Evolutionary conservation across 2,888 invertebrate species (phyloP).

Genomic region (Marasmarcha lunaedactyla): DNA sequence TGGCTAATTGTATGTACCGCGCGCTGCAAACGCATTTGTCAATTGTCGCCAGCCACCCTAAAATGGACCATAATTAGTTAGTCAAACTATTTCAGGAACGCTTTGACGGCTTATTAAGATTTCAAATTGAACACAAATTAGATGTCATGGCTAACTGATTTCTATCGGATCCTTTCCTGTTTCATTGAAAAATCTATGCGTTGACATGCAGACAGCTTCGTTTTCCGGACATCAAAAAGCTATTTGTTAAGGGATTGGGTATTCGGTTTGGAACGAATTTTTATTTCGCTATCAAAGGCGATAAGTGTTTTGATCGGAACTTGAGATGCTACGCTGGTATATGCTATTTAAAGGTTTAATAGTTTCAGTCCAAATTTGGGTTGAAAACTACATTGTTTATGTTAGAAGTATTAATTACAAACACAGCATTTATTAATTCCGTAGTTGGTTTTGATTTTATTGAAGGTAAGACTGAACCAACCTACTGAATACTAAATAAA

Average conservation of each 20-base stretch:
- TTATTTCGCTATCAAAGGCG: too few relatives aligned
- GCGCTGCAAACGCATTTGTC: constrained; percentile 59
- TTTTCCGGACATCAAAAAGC: constrained; percentile 62
- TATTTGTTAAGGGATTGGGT: constrained; percentile 29
- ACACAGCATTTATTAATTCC: too few relatives aligned
- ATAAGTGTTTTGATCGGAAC: too few relatives aligned
- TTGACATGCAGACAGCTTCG: constrained; percentile 46
- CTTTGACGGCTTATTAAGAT: constrained; percentile 69
- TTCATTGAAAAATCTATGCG: constrained; percentile 40
- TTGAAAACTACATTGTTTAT: too few relatives aligned
- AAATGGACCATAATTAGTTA: constrained; percentile 57
- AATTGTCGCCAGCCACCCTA: constrained; percentile 52
- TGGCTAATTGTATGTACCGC: constrained; percentile 62
- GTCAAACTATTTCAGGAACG: constrained; percentile 52
- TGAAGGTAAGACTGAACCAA: too few relatives aligned
- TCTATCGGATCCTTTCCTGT: constrained; percentile 31
- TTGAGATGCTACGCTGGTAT: too few relatives aligned
- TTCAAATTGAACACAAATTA: constrained; percentile 68
- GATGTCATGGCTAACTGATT: constrained; percentile 61
- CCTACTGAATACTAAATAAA: too few relatives aligned
- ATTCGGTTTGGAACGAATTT: neutral
- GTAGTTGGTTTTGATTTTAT: too few relatives aligned
- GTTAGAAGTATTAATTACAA: too few relatives aligned
- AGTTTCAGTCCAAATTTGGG: too few relatives aligned
- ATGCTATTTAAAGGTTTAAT: too few relatives aligned